Percentiles rank a stretch among this genome's conserved stretches.
phyloP scores from a whole-genome alignment of 2,888 invertebrate species.

The Apamea anceps region DNA sequence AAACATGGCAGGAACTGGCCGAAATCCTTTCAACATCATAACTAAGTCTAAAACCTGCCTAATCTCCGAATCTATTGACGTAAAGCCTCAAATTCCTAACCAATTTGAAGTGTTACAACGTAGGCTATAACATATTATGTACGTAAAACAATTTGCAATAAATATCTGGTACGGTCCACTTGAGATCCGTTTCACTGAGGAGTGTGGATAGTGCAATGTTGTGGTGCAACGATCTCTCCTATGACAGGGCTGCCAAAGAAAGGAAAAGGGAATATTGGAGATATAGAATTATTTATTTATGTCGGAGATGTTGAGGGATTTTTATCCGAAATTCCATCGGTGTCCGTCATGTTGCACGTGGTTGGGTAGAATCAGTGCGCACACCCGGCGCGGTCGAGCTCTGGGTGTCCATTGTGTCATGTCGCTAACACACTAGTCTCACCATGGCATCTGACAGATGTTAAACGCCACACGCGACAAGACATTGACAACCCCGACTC shows the following conservation, averaged over 20 bases:
- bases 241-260: slow-evolving; percentile 43
- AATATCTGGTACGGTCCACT: slow-evolving; percentile 60
- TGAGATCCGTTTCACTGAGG: slow-evolving; percentile 57
- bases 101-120: slow-evolving; percentile 13
- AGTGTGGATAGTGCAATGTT: slow-evolving; percentile 53
- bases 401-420: no score
- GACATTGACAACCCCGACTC: no score
- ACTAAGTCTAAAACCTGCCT: slow-evolving; percentile 12
- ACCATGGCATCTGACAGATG: no score
- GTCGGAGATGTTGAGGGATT: no score
- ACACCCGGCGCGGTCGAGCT: no score
- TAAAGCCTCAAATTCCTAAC: slow-evolving; percentile 25
- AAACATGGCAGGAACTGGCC: neutral
- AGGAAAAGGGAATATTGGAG: neutral
- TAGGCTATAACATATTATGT: slow-evolving; percentile 23
- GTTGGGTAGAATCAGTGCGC: no score
- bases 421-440: no score
- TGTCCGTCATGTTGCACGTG: no score
- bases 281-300: no score
- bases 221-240: slow-evolving; percentile 57
- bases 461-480: no score
- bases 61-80: slow-evolving; percentile 7
- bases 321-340: no score
- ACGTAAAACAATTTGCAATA: slow-evolving; percentile 65
- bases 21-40: neutral